Percentiles rank a stretch among this genome's conserved stretches.
Evolutionary conservation across 2,113 vertebrate species (phyloP).

Genomic region (Muscicapa adusta): DNA sequence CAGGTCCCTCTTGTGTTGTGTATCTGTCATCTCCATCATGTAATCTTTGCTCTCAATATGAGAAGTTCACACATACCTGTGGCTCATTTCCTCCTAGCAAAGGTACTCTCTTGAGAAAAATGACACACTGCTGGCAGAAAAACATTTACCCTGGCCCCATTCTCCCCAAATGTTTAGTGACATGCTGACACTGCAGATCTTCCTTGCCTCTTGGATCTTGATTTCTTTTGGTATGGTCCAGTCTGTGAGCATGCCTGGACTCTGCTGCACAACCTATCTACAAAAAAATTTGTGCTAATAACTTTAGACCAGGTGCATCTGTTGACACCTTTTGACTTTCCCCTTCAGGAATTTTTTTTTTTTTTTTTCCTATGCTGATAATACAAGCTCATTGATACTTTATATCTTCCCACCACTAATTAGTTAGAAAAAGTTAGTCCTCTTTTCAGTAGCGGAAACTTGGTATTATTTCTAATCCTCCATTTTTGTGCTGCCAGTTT

Average conservation of each 20-base stretch:
- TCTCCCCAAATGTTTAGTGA: neutral
- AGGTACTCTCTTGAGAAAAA: neutral
- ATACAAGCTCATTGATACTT: neutral
- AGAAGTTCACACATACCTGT: neutral
- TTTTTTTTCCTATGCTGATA: neutral
- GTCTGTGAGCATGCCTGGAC: accelerated
- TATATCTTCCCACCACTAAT: neutral
- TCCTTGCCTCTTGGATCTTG: neutral
- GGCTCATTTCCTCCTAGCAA: neutral
- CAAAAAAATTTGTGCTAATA: neutral
- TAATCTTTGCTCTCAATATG: neutral
- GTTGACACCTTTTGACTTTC: neutral
- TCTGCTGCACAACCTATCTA: neutral
- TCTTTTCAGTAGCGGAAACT: neutral
- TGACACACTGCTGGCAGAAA: neutral
- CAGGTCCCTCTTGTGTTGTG: neutral
- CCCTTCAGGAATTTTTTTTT: neutral
- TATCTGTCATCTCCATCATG: accelerated
- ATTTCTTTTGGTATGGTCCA: neutral
- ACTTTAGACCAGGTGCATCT: neutral
- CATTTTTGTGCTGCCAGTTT: neutral
- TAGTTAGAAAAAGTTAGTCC: neutral
- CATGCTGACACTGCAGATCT: neutral
- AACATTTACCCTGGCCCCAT: neutral
- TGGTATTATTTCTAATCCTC: neutral